Percentiles rank a stretch among this genome's conserved stretches.
Evolutionary conservation across 1,140 invertebrate species (phyloP).

Genomic region (Aphelenchoides besseyi): DNA sequence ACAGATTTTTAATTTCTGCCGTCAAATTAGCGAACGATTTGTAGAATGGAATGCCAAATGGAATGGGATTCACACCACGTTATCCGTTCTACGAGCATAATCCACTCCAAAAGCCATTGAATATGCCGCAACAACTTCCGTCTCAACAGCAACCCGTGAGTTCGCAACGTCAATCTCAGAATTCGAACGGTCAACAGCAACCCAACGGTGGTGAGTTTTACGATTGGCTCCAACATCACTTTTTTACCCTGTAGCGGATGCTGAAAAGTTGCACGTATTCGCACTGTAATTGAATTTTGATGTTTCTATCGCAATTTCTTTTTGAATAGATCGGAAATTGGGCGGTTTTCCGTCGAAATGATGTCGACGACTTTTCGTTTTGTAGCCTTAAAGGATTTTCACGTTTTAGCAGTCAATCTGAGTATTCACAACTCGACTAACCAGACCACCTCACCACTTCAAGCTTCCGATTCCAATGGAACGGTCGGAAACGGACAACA

Average conservation of each 20-base stretch:
- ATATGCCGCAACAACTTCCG: not conserved
- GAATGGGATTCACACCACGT: constrained; percentile 15
- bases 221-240: too few relatives aligned
- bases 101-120: constrained; percentile 16
- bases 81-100: constrained; percentile 20
- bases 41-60: constrained; percentile 18
- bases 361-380: not conserved
- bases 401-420: not conserved
- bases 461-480: not conserved
- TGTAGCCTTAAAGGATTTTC: not conserved
- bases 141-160: not conserved
- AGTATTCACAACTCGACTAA: not conserved
- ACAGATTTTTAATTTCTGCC: too few relatives aligned
- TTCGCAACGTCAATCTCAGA: not conserved
- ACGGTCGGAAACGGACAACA: not conserved
- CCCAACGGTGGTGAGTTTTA: constrained; percentile 16
- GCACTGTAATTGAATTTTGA: not conserved
- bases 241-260: too few relatives aligned
- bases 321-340: not conserved
- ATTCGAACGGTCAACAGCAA: not conserved
- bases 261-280: not conserved
- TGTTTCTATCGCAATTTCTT: too few relatives aligned
- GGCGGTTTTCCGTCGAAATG: not conserved
- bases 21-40: too few relatives aligned
- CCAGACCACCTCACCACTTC: not conserved